Evolutionary conservation across 1,140 invertebrate genomes (phyloP).

Genomic region (Orchesella cincta): DNA sequence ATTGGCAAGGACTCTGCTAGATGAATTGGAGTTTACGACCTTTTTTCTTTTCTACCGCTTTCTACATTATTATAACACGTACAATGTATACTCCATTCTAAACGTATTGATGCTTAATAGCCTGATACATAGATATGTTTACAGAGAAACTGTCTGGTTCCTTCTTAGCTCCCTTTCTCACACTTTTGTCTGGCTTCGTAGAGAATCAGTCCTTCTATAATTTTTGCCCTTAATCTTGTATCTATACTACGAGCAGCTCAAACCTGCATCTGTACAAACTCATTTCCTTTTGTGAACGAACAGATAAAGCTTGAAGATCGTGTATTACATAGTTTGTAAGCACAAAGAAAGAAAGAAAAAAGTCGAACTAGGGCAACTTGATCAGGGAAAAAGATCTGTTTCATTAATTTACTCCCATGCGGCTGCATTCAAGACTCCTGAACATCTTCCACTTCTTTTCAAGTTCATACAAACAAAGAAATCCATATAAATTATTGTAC

Average conservation of each 20-base stretch:
- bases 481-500: no score
- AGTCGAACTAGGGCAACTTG: background rate
- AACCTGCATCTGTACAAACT: no score
- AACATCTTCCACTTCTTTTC: background rate
- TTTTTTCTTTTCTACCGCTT: background rate
- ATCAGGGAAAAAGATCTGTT: background rate
- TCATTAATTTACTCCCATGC: constrained; percentile 1
- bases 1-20: background rate
- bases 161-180: no score
- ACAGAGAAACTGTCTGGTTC: no score
- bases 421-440: background rate
- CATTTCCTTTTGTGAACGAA: background rate
- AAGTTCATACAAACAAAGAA: constrained; percentile 6
- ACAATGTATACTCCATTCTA: background rate
- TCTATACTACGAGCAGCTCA: no score
- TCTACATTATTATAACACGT: background rate
- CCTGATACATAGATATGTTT: no score
- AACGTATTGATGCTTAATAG: background rate
- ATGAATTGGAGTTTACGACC: constrained; percentile 26
- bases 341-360: background rate
- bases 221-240: no score
- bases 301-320: no score
- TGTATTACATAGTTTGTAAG: background rate
- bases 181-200: no score
- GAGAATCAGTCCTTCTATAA: no score